Evolutionary conservation across 2,797 vertebrate species (phyloP), one percentile per base, ranked within the genome.

Genomic region (Pangasius macronema): DNA sequence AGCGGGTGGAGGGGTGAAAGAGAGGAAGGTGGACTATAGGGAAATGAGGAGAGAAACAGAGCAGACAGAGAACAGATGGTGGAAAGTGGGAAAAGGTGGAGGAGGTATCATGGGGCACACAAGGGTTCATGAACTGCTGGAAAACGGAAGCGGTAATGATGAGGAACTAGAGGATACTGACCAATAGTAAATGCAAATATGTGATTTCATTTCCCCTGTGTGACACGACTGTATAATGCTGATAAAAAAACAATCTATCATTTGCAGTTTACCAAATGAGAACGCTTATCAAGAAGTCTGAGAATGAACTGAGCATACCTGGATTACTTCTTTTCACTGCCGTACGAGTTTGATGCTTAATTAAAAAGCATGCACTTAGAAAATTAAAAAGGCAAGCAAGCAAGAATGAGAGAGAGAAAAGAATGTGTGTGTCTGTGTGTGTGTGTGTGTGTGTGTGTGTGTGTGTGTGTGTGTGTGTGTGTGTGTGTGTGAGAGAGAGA

Each of bases 341-440:
- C 92, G 89, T 91, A 91, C 90, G 91, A 93, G 91, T 95, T 83
- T 88, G 80, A 82, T 49, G 80, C 81, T 95, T 95, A 95, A 96
- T 96, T 96, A 95, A 95, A 83, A 96, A 94, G 91, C 89, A 92
- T 90, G 93, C 93, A 93, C 94, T 96, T 95, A 93, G 90, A 93
- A 96, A 94, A 95, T 93, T 92, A 91, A 94, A 95, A 93, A 87
- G 51, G 81, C 51, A 84, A 83, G 77, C 39, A 82, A 55, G 63
- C 51, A 77, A 73, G 70, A 86, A 87, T 73, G 42, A 86, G 76
- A 87, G 86, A 93, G 91, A 87, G 91, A 94, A 91, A 22, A 63
- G 51, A 39, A 13, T 22, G n/a, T 22, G 18, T 22, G 2, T 42
- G 42, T 42, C 0, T 42, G 42, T 42, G 0, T 75, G 7, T 77